Evolutionary conservation across 2,113 vertebrate species (phyloP).

Genomic region (Larimichthys crocea): DNA sequence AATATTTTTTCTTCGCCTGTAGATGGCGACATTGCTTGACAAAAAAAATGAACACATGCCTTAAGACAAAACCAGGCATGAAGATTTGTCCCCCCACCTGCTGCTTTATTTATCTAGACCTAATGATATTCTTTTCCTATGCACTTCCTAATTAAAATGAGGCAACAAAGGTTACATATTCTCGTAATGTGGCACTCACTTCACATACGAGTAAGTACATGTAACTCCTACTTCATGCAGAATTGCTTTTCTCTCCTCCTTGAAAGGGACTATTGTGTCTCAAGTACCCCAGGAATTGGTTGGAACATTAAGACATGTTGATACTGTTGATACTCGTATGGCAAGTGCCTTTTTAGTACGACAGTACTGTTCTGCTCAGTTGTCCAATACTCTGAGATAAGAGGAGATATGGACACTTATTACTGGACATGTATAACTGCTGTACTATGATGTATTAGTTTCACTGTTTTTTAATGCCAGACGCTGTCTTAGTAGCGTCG

Average conservation of each 20-base stretch:
- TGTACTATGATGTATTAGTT: not conserved
- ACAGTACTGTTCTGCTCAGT: conserved; percentile 29
- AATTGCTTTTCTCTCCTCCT: conserved; percentile 59
- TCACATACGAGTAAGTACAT: conserved; percentile 58
- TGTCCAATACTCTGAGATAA: conserved; percentile 1
- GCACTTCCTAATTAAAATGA: conserved; percentile 73
- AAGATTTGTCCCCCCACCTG: conserved; percentile 62
- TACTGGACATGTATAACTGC: not conserved
- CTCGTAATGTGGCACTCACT: conserved; percentile 62
- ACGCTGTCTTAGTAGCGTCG: not conserved
- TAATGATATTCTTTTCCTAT: conserved; percentile 70
- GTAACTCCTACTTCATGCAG: conserved; percentile 63
- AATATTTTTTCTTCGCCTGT: conserved; percentile 81
- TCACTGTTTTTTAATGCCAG: not conserved
- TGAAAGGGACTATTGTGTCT: conserved; percentile 66
- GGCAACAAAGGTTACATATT: conserved; percentile 66
- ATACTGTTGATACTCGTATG: conserved; percentile 55
- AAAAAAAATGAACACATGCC: conserved; percentile 54
- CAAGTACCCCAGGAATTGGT: conserved; percentile 67
- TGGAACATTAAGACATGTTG: conserved; percentile 63
- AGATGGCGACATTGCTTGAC: conserved; percentile 96
- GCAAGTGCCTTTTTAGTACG: conserved; percentile 39
- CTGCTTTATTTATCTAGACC: conserved; percentile 65
- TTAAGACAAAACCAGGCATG: conserved; percentile 40
- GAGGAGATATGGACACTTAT: conserved; percentile 7